A percentile compares a stretch with the other conserved stretches of the same genome.
Evolutionary conservation across 2,113 vertebrate genomes (phyloP).

Genomic region (Bucco capensis): DNA sequence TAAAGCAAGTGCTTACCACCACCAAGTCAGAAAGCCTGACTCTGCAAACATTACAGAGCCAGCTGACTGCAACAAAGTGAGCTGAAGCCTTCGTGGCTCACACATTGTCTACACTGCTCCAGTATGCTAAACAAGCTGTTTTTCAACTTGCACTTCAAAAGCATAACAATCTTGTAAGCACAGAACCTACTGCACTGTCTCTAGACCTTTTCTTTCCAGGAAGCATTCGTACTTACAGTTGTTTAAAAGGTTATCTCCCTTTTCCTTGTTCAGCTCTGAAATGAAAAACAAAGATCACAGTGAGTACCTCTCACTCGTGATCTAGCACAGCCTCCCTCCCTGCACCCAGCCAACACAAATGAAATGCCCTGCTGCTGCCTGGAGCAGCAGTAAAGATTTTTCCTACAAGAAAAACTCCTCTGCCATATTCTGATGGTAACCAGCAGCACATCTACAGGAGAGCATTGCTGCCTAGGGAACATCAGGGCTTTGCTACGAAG

Average conservation of each 20-base stretch:
- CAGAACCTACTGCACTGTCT: background rate
- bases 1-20: background rate
- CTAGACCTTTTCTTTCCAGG: background rate
- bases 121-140: background rate
- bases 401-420: background rate
- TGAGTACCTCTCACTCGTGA: background rate
- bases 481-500: background rate
- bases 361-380: background rate
- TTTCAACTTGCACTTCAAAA: background rate
- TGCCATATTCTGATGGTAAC: background rate
- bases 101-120: background rate
- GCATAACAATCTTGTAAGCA: background rate
- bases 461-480: background rate
- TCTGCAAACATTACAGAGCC: background rate
- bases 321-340: background rate
- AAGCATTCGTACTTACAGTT: constrained; percentile 67
- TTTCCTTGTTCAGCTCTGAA: constrained; percentile 63
- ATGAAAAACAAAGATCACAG: constrained; percentile 18
- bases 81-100: background rate
- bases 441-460: background rate
- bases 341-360: background rate
- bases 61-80: background rate
- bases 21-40: background rate
- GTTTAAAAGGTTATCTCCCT: constrained; percentile 71
- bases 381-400: background rate